phyloP scores from a whole-genome alignment of 1,140 invertebrate species.

The Heliothis virescens region DNA sequence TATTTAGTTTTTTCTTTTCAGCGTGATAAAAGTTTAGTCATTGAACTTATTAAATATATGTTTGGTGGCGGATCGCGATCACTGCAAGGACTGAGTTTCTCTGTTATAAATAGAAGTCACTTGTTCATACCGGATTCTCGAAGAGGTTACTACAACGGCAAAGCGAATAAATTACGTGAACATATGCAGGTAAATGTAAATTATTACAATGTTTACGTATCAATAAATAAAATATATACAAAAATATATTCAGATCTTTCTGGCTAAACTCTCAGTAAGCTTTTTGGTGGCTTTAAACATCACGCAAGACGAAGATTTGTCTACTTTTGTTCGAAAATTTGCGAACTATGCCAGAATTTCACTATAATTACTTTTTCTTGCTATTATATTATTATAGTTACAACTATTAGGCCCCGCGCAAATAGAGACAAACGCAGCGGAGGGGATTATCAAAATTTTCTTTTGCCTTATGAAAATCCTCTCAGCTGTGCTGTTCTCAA shows the following conservation, averaged over 20 bases:
- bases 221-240: no score
- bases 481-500: no score
- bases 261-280: no score
- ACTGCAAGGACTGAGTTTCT: slow-evolving; percentile 74
- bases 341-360: no score
- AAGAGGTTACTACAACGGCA: slow-evolving; percentile 63
- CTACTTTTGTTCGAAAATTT: no score
- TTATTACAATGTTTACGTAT: background rate
- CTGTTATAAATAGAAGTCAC: slow-evolving; percentile 70
- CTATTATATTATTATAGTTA: slow-evolving; percentile 25
- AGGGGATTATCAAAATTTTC: no score
- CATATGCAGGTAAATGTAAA: slow-evolving; percentile 69
- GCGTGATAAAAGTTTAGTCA: slow-evolving; percentile 71
- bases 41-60: slow-evolving; percentile 81
- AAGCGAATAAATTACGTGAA: slow-evolving; percentile 66
- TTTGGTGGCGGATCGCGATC: slow-evolving; percentile 81
- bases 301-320: no score
- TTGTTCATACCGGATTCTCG: slow-evolving; percentile 75
- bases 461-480: no score
- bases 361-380: no score
- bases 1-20: slow-evolving; percentile 59
- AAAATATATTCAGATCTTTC: background rate
- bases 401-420: no score
- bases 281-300: no score
- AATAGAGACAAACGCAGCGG: no score